Conservation (phyloP, 1,140 invertebrate genomes). For the Eumaeus atala region DNA sequence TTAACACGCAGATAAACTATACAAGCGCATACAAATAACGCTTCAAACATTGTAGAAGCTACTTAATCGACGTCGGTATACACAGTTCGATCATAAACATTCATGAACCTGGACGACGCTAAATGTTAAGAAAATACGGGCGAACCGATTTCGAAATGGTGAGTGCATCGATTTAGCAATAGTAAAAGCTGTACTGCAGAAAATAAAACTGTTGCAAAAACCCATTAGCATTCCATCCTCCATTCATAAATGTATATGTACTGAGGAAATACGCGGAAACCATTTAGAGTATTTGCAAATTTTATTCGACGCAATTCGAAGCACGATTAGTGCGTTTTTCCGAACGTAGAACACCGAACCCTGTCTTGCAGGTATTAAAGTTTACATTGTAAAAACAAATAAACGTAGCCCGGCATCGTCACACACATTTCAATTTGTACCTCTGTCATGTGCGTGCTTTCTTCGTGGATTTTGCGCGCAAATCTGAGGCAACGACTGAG, state of each 20-base stretch:
- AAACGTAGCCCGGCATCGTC: constrained; percentile 30
- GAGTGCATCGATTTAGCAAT: constrained; percentile 12
- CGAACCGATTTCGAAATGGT: background rate
- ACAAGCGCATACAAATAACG: background rate
- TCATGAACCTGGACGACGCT: background rate
- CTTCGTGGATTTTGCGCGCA: constrained; percentile 68
- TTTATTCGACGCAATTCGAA: constrained; percentile 48
- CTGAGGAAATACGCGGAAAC: constrained; percentile 71
- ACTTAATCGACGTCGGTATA: background rate
- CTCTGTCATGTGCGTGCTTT: constrained; percentile 63
- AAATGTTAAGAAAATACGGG: background rate
- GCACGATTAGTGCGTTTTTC: constrained; percentile 55
- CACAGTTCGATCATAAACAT: background rate
- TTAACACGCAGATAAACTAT: background rate
- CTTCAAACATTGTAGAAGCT: background rate
- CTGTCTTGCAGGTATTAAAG: constrained; percentile 35
- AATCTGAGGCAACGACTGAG: constrained; percentile 52
- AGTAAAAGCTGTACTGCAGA: constrained; percentile 17
- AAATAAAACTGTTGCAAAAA: constrained; percentile 41
- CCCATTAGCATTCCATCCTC: constrained; percentile 56
- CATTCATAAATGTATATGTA: constrained; percentile 60
- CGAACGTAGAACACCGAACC: constrained; percentile 38
- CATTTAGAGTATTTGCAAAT: constrained; percentile 62
- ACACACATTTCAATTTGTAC: constrained; percentile 49
- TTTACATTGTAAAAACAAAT: constrained; percentile 29